Evolutionary conservation across 2,797 vertebrate species (phyloP).

Genomic region (Gambusia yucatana): DNA sequence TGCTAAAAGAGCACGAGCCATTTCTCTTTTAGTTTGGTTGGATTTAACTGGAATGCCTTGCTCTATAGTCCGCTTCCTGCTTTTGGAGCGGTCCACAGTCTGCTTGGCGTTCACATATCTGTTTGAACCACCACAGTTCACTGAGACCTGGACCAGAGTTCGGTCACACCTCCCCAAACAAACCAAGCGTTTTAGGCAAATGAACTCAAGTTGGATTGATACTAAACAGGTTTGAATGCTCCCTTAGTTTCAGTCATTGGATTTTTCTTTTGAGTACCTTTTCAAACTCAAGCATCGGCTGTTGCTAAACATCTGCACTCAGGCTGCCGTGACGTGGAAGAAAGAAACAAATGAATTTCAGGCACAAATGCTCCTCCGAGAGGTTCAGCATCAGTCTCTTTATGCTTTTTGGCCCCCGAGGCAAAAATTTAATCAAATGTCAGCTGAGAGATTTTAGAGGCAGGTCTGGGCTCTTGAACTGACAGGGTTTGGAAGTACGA

Average conservation of each 20-base stretch:
- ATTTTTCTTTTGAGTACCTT: background rate
- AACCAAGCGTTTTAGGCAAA: too few relatives aligned
- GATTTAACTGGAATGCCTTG: too few relatives aligned
- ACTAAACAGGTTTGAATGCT: too few relatives aligned
- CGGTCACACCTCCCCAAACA: too few relatives aligned
- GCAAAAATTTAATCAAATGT: constrained; percentile 42
- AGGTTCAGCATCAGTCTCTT: constrained; percentile 19
- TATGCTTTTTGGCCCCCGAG: constrained; percentile 13
- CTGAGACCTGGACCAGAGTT: too few relatives aligned
- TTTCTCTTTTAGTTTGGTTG: too few relatives aligned
- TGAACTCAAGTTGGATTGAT: too few relatives aligned
- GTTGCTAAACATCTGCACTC: constrained; percentile 32
- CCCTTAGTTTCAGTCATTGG: background rate
- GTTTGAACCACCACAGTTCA: too few relatives aligned
- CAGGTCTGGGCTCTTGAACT: constrained; percentile 10
- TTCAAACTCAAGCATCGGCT: constrained; percentile 3
- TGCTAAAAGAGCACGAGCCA: too few relatives aligned
- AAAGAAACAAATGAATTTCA: constrained; percentile 29
- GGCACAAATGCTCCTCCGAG: constrained; percentile 21
- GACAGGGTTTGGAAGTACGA: background rate
- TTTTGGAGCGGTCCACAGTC: too few relatives aligned
- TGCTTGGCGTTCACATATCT: too few relatives aligned
- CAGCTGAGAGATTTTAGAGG: constrained; percentile 14
- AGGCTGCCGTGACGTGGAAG: constrained; percentile 9
- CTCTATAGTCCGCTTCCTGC: too few relatives aligned